Evolutionary conservation across 2,113 vertebrate genomes (phyloP), one percentile per base, ranked within the genome.

Genomic region (Ornithorhynchus anatinus): DNA sequence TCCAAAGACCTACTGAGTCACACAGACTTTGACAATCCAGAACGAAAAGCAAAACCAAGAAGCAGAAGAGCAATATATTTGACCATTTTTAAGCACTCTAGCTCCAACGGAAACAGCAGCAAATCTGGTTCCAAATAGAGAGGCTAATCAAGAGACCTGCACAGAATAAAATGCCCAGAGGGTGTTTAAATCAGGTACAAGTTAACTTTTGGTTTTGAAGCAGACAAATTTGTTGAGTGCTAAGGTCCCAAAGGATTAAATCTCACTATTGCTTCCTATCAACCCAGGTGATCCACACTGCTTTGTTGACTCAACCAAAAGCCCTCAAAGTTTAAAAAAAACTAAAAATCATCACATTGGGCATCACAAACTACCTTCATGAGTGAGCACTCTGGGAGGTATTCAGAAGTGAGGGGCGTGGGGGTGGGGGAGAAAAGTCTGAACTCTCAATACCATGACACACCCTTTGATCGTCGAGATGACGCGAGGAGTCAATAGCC

Each of bases 41-140:
- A 69, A 43, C 14, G 57, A 59, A 12, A 25, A 71, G 39, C n/a
- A 51, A 61, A 27, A 31, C 16, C 57, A 42, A 37, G 60, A 58
- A 40, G 32, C 37, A 54, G 69, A n/a, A 32, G 22, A 32, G 12
- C 19, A 39, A 58, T 25, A 52, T 40, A 47, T 4, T n/a, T 7
- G 27, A 48, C 70, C 53, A 66, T 20, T 68, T 82, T 59, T 77
- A 47, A 56, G n/a, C n/a, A n/a, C n/a, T n/a, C n/a, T 25, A 19
- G 29, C 47, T 29, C 10, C 23, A 25, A 47, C 19, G 40, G 23
- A 54, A 29, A 22, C 25, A 25, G 23, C 19, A 63, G 53, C 69
- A 73, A 70, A 48, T 42, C 3, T 33, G 9, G 35, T 11, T 45
- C 33, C 52, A 72, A n/a, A n/a, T n/a, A n/a, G n/a, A n/a, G n/a